A percentile compares a stretch with the other conserved stretches of the same genome.
These are phyloP conservation scores for Crotalus helleri DNA, from an alignment of 2,113 vertebrate genomes.

Conservation along the genomic window DNA sequence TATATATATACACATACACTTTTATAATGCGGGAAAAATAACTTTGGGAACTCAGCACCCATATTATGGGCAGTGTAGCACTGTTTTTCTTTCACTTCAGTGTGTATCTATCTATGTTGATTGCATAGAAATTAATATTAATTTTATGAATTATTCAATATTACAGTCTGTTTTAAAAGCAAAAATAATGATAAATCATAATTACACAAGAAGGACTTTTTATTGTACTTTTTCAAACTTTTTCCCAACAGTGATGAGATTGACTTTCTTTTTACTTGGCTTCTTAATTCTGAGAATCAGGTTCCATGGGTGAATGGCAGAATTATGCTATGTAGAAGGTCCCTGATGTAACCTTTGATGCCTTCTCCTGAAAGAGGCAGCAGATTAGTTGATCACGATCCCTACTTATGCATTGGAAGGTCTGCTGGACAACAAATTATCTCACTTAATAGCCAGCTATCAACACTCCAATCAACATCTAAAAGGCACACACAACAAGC, in stretches of 20 bases:
- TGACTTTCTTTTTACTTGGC: not conserved
- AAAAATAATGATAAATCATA: not conserved
- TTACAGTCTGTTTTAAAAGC: not conserved
- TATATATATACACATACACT: not conserved
- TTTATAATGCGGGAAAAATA: conserved; percentile 40
- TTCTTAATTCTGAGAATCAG: not conserved
- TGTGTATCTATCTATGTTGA: not conserved
- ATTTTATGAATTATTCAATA: not conserved
- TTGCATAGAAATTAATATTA: conserved; percentile 19
- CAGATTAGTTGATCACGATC: not conserved
- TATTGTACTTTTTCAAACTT: not conserved
- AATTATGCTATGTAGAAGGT: not conserved
- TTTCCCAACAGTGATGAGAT: not conserved
- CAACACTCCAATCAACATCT: not conserved
- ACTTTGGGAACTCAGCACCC: conserved; percentile 53
- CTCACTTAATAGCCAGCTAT: not conserved
- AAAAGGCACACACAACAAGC: not conserved
- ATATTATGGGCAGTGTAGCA: conserved; percentile 33
- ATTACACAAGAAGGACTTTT: not conserved
- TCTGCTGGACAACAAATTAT: not conserved
- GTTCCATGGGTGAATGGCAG: not conserved
- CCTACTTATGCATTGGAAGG: not conserved
- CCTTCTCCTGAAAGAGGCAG: not conserved
- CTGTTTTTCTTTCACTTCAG: conserved; percentile 29
- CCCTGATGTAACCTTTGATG: not conserved